Evolutionary conservation across 92 coral and sea anemone genomes (phyloP).

Genomic region (Metridium senile): DNA sequence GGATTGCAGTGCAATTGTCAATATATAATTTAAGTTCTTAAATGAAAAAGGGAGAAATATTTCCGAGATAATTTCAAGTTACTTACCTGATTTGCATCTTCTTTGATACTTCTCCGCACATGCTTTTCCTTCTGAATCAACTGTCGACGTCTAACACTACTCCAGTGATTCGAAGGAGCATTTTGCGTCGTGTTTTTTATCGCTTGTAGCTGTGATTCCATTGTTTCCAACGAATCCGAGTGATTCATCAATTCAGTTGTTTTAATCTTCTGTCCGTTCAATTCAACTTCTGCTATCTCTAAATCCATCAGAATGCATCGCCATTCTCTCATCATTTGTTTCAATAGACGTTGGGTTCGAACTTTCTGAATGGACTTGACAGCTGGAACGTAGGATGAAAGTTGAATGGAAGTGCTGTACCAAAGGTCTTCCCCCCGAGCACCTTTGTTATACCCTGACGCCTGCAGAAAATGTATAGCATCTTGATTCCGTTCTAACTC

Average conservation of each 20-base stretch:
- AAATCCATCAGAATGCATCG: slow-evolving; percentile 25
- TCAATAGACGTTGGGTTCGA: slow-evolving; percentile 27
- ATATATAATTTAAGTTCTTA: no score
- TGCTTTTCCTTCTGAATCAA: slow-evolving; percentile 41
- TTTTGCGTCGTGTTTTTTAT: slow-evolving; percentile 30
- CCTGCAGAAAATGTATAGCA: slow-evolving; percentile 52
- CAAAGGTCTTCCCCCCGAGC: slow-evolving; percentile 42
- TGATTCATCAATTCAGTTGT: slow-evolving; percentile 39
- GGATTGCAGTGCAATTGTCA: background rate
- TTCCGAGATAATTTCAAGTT: no score
- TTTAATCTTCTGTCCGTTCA: slow-evolving; percentile 29
- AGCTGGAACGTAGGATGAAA: slow-evolving; percentile 35
- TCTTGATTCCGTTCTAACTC: slow-evolving; percentile 52
- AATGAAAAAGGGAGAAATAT: no score
- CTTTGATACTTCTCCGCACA: slow-evolving; percentile 33
- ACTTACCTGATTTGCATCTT: slow-evolving; percentile 18
- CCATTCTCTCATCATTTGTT: slow-evolving; percentile 50
- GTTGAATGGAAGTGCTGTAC: slow-evolving; percentile 46
- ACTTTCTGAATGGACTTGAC: background rate
- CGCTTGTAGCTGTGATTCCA: slow-evolving; percentile 38
- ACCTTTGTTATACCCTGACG: slow-evolving; percentile 56
- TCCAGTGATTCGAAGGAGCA: no score
- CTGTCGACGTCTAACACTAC: slow-evolving; percentile 19
- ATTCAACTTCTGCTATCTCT: slow-evolving; percentile 9
- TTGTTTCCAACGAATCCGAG: slow-evolving; percentile 46